A percentile compares a stretch with the other conserved stretches of the same genome.
These are phyloP conservation scores for Vandiemenella viatica DNA, from an alignment of 2,888 invertebrate species.

Conservation along the genomic window DNA sequence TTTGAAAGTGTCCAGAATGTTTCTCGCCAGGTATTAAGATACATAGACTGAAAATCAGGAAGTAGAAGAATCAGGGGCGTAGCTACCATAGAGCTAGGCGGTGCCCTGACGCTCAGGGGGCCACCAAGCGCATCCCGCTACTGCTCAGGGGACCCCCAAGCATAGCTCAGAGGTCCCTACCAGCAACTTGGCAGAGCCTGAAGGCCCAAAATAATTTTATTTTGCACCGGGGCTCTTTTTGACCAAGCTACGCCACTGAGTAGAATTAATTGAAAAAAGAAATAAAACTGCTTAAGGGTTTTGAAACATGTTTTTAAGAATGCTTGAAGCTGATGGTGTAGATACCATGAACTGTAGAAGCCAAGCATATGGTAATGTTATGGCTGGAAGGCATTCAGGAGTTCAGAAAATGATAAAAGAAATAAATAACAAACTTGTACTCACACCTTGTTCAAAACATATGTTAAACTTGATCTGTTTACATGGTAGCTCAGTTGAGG, in stretches of 20 bases:
- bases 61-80: not conserved
- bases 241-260: too few relatives aligned
- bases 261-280: not conserved
- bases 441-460: not conserved
- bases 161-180: too few relatives aligned
- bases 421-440: not conserved
- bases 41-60: not conserved
- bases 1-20: not conserved
- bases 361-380: constrained; percentile 20
- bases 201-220: too few relatives aligned
- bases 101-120: too few relatives aligned
- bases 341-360: constrained; percentile 17
- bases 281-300: not conserved
- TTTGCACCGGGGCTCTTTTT: too few relatives aligned
- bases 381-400: constrained; percentile 15
- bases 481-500: not conserved
- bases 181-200: too few relatives aligned
- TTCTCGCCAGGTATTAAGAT: not conserved
- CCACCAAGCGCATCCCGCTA: too few relatives aligned
- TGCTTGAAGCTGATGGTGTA: not conserved
- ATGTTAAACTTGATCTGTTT: not conserved
- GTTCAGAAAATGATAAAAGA: not conserved
- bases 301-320: not conserved
- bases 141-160: too few relatives aligned
- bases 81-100: too few relatives aligned